Evolutionary conservation across 2,888 invertebrate species (phyloP), one percentile per base, ranked within the genome.

Genomic region (Thymelicus lineola): DNA sequence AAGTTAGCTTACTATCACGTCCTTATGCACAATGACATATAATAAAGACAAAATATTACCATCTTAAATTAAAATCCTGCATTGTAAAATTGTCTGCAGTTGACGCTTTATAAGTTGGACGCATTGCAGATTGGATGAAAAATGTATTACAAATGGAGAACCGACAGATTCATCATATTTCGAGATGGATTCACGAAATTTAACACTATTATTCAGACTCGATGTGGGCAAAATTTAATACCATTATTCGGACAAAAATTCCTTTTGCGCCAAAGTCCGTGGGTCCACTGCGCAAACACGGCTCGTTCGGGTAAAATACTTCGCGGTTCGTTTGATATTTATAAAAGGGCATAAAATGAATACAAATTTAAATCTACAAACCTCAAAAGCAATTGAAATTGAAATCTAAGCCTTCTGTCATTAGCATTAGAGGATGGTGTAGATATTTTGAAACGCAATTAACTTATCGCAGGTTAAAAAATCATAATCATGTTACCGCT

Each of bases 251-350:
- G 80, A 74, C 76, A 80, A 79, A 83, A 83, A 82, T 80, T 77
- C 80, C 79, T 76, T 80, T 79, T 81, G 82, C 83, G 82, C 81
- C 79, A 83, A 80, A 87, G 91, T 89, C 91, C 92, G 89, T 87
- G 82, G 83, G 91, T 88, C 90, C 92, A 89, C 88, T 82, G 83
- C 81, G 83, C 87, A 92, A 93, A 93, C 88, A 91, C 83, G 82
- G 86, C 82, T 82, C 28, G 28, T 28, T 81, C 79, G 83, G 76
- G 77, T 81, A 76, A 83, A 90, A 91, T 89, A 86, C 86, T 91
- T 88, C 88, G 86, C 89, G 92, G 87, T 89, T 88, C 87, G 87
- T 85, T 88, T 88, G 82, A 81, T 80, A 77, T 81, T 78, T 80
- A 90, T 81, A 89, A 92, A 82, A 85, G 86, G 81, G 80, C 83